Base-by-base conservation (phyloP, 2,888 invertebrate species). In the Cenopis cana region DNA sequence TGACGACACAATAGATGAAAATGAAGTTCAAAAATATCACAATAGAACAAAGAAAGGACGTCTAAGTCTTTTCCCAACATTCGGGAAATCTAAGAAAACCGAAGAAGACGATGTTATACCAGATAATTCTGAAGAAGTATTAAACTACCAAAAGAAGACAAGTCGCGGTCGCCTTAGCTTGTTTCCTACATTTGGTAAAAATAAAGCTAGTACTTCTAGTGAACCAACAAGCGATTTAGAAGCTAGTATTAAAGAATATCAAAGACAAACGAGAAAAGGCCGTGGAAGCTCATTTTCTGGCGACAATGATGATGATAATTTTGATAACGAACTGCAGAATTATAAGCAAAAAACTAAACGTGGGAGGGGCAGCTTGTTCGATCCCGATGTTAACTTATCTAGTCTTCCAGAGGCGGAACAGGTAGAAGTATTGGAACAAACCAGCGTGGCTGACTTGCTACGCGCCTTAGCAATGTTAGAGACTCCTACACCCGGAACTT, bases 361-460 rank as follows among this genome's bases (percentile, higher is more conserved):
- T 71, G 93, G 93, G 52, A 88, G 93, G 38, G 87, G 85, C 12
- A 94, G 92, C 76, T 80, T 93, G 56, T 95, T 93, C 71, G 92
- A 93, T 70, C 89, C 93, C 17, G 89, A 92, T 74, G 81, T 93
- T 2, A 91, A 93, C 71, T 85, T 92, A 74, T 79, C 86, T 56
- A 85, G 79, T 75, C 81, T 93, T 41, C 87, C 91, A 29, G 88
- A 93, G 79, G 80, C 86, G 0, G 90, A 93, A 74, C 94, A 95
- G 78, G 93, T 95, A 8, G 94, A 94, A 79, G 94, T 97, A 12
- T 89, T 97, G 68, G 97, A 97, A 85, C 96, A 97, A 79, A 97
- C 97, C 0, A 97, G 97, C 24, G 94, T 98, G 14, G 97, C 97
- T 0, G 97, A 98, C 87, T 94, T 98, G 67, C 94, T 98, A 33